Conservation (phyloP, 2,888 invertebrate species). For the Luperina testacea region DNA sequence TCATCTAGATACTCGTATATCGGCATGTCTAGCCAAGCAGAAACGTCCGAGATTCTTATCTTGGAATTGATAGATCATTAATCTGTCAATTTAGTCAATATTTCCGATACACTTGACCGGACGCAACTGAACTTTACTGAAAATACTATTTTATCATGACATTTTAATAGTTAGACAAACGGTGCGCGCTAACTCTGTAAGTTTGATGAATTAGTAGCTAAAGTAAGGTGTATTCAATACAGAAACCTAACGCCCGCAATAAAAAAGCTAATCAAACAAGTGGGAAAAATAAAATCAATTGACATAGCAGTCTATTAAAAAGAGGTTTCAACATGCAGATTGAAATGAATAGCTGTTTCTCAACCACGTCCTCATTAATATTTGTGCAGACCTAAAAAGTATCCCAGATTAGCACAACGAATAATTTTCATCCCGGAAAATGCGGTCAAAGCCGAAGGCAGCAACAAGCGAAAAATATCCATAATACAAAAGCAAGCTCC, state of each 20-base stretch:
- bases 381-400: neutral
- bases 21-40: slow-evolving; percentile 48
- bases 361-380: neutral
- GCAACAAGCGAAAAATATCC: neutral
- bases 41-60: slow-evolving; percentile 61
- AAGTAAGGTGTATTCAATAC: neutral
- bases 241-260: neutral
- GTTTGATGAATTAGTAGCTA: neutral
- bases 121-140: slow-evolving; percentile 16
- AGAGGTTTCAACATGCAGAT: neutral
- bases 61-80: slow-evolving; percentile 64
- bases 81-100: slow-evolving; percentile 58
- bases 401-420: neutral
- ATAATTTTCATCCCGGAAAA: slow-evolving; percentile 13
- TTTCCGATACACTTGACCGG: slow-evolving; percentile 46
- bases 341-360: neutral
- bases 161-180: slow-evolving; percentile 16
- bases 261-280: neutral
- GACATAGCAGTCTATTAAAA: neutral
- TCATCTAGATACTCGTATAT: slow-evolving; percentile 51
- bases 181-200: slow-evolving; percentile 4
- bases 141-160: slow-evolving; percentile 39
- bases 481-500: slow-evolving; percentile 27
- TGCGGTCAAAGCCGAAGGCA: neutral
- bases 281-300: neutral